Conservation (phyloP, 1,140 invertebrate species). For the Myzus persicae region DNA sequence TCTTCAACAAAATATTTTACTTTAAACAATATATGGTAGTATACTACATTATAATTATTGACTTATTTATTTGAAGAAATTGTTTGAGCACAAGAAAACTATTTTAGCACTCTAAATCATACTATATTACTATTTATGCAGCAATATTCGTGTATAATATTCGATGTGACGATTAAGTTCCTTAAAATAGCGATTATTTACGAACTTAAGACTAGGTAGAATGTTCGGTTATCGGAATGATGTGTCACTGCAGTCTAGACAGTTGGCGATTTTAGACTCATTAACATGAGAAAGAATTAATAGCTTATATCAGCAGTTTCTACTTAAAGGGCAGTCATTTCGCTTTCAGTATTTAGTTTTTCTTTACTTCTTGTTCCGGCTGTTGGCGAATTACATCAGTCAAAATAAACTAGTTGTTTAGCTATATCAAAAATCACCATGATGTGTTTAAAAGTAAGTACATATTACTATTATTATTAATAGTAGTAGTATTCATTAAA, state of each 20-base stretch:
- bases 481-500: not conserved
- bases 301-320: not conserved
- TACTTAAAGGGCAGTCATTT: not conserved
- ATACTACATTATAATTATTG: not conserved
- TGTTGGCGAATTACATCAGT: not conserved
- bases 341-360: not conserved
- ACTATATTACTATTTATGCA: not conserved
- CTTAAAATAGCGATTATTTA: not conserved
- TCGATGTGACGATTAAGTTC: not conserved
- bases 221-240: not conserved
- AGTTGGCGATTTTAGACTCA: not conserved
- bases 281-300: not conserved
- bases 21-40: too few relatives aligned
- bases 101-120: not conserved
- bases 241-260: not conserved
- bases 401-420: not conserved
- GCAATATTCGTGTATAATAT: not conserved
- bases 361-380: not conserved
- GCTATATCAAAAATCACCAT: not conserved
- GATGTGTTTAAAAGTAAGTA: constrained; percentile 12
- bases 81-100: not conserved
- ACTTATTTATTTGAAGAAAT: not conserved
- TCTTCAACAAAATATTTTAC: too few relatives aligned
- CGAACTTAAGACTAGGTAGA: too few relatives aligned
- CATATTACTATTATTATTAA: not conserved